Conservation (phyloP, 2,888 invertebrate genomes). For the Ischnus inquisitorius region DNA sequence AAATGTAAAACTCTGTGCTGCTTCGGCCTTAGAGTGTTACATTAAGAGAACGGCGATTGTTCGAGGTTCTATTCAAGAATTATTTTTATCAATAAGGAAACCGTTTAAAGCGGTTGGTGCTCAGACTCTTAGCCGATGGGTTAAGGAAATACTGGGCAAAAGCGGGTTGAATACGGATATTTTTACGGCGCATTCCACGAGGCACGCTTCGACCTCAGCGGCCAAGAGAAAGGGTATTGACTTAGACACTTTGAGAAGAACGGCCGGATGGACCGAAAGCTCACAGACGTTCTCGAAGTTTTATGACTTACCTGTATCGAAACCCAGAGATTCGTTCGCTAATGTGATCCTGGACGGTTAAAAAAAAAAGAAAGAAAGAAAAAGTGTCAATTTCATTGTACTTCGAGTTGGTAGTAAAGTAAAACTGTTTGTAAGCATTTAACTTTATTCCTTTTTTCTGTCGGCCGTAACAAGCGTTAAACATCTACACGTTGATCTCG, state of each 20-base stretch:
- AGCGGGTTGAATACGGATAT: conserved; percentile 7
- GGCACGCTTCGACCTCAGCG: conserved; percentile 25
- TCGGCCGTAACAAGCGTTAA: conserved; percentile 35
- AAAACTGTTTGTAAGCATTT: not conserved
- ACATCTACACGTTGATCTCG: conserved; percentile 40
- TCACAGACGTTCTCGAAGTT: conserved; percentile 19
- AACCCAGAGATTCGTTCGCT: conserved; percentile 13
- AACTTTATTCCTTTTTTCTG: not conserved
- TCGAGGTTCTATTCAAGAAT: not conserved
- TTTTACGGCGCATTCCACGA: conserved; percentile 27
- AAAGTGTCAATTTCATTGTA: not conserved
- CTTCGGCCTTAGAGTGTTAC: conserved; percentile 4
- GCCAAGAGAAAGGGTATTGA: conserved; percentile 20
- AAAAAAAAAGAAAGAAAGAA: not conserved
- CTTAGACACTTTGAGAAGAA: conserved; percentile 9
- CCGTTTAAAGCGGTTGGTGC: conserved; percentile 3
- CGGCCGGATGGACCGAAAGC: conserved; percentile 16
- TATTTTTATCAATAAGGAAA: not conserved
- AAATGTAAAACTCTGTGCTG: conserved; percentile 35
- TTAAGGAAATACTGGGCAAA: not conserved
- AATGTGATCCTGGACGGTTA: conserved; percentile 13
- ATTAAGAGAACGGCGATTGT: not conserved
- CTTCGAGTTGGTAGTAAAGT: conserved; percentile 10
- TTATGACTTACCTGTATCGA: conserved; percentile 21
- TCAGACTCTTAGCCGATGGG: conserved; percentile 24